Percentiles rank a stretch among this genome's conserved stretches.
Conservation (phyloP, 2,888 invertebrate genomes). For the Sarcophaga carnaria region DNA sequence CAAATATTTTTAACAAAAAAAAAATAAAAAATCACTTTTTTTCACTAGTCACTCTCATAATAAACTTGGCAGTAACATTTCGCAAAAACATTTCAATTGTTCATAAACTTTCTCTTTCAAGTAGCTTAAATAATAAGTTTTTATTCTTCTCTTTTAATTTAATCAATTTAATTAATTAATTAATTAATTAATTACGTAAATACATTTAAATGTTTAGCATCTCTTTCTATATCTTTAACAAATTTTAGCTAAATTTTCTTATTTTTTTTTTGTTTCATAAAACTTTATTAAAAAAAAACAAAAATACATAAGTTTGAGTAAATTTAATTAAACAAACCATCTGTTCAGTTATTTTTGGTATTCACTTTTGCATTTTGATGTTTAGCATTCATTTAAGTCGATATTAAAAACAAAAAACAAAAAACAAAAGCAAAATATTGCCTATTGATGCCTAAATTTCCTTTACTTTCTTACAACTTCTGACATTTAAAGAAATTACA, state of each 20-base stretch:
- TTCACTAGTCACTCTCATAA: background rate
- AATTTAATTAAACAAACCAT: conserved; percentile 8
- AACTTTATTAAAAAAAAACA: conserved; percentile 5
- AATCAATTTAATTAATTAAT: background rate
- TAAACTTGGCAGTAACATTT: background rate
- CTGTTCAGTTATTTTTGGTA: conserved; percentile 31
- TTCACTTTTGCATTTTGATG: conserved; percentile 67
- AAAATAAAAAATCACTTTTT: no score
- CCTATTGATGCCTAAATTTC: conserved; percentile 12
- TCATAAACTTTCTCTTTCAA: conserved; percentile 47
- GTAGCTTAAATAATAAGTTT: conserved; percentile 45
- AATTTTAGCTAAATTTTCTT: conserved; percentile 41
- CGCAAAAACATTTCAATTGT: conserved; percentile 27
- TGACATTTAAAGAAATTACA: conserved; percentile 7
- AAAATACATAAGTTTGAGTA: conserved; percentile 25
- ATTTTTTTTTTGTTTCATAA: background rate
- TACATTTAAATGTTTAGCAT: conserved; percentile 50
- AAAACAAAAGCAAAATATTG: conserved; percentile 41
- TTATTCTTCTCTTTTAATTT: conserved; percentile 4
- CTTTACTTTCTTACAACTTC: background rate
- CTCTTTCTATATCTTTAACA: conserved; percentile 4
- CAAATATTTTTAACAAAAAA: background rate
- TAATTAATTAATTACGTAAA: conserved; percentile 3
- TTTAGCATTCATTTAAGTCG: conserved; percentile 62
- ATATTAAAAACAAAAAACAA: conserved; percentile 4